Percentiles rank a stretch among this genome's conserved stretches.
These are phyloP conservation scores for Tretioscincus oriximinensis DNA, from an alignment of 2,113 vertebrate species.

Conservation along the genomic window DNA sequence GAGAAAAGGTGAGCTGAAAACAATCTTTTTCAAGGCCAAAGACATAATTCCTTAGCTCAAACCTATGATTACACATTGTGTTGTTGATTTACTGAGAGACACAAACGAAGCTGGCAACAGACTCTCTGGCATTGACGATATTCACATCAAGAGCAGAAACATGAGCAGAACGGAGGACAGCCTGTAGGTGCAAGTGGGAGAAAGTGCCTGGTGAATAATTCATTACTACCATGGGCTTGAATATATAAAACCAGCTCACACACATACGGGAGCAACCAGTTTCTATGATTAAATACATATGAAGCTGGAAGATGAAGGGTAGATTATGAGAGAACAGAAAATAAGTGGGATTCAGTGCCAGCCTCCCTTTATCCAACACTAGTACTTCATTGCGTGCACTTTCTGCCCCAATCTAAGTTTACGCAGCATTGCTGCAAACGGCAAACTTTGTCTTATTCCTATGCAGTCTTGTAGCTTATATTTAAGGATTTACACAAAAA, in stretches of 20 bases:
- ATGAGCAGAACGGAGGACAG: neutral
- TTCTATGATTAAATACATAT: neutral
- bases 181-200: neutral
- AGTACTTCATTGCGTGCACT: too few relatives aligned
- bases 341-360: neutral
- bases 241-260: neutral
- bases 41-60: too few relatives aligned
- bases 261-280: neutral
- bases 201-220: neutral
- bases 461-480: too few relatives aligned
- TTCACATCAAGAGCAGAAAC: neutral
- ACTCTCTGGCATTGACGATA: neutral
- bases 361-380: neutral
- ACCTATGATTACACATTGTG: too few relatives aligned
- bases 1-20: too few relatives aligned
- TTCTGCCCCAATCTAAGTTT: too few relatives aligned
- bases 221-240: neutral
- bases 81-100: neutral
- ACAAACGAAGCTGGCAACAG: neutral
- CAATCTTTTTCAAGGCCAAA: too few relatives aligned
- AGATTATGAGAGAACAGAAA: too few relatives aligned
- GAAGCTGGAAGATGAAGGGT: too few relatives aligned
- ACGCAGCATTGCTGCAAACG: too few relatives aligned
- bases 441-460: too few relatives aligned
- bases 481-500: too few relatives aligned